phyloP scores from a whole-genome alignment of 2,113 vertebrate species.

The Indicator maculatus region DNA sequence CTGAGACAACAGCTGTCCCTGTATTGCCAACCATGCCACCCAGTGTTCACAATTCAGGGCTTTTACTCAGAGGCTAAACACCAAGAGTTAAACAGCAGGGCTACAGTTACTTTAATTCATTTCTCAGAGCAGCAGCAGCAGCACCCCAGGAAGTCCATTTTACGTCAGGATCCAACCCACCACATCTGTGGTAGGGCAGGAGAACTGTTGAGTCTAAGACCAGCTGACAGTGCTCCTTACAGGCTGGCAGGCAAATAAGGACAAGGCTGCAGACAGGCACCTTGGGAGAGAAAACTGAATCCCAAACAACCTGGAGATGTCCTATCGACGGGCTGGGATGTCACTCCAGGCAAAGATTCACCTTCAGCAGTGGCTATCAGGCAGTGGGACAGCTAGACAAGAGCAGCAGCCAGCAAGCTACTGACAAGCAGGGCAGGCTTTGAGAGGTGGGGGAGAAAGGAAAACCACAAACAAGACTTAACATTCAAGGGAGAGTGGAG shows the following conservation, averaged over 20 bases:
- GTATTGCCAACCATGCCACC: fast-evolving
- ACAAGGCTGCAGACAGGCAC: background rate
- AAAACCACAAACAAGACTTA: background rate
- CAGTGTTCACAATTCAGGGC: background rate
- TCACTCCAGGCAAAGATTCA: background rate
- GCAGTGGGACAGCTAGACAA: background rate
- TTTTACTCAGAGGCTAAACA: background rate
- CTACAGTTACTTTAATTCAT: background rate
- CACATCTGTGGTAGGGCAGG: fast-evolving
- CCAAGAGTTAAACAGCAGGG: background rate
- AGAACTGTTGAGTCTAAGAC: background rate
- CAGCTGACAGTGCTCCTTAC: background rate
- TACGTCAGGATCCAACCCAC: background rate
- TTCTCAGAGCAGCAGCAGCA: background rate
- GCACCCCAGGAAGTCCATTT: background rate
- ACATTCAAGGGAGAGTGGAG: background rate
- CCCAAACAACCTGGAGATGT: background rate
- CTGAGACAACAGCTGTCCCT: background rate
- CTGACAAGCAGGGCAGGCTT: background rate
- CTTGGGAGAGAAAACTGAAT: background rate
- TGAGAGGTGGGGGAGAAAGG: background rate
- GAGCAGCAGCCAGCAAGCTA: background rate
- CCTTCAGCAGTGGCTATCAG: background rate
- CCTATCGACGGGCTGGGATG: background rate
- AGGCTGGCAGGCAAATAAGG: background rate